Conservation (phyloP, 2,113 vertebrate genomes). For the Pachyramphus minor region DNA sequence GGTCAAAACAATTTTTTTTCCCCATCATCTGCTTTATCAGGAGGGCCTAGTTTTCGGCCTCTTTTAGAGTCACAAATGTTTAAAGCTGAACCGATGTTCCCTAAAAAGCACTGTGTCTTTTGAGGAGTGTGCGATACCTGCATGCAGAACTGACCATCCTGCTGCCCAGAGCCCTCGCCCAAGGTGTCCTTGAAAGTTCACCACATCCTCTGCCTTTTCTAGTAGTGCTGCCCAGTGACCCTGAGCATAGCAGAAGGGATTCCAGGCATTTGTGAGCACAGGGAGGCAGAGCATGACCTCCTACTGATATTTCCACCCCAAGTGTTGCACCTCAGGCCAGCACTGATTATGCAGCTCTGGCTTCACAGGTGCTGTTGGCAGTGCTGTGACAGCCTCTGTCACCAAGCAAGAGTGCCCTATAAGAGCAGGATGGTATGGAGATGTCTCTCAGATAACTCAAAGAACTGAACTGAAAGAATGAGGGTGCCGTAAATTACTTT, state of each 20-base stretch:
- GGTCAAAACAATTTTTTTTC: background rate
- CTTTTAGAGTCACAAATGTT: background rate
- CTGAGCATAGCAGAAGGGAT: background rate
- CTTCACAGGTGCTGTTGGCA: background rate
- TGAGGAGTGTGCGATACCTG: fast-evolving
- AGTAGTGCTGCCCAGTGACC: background rate
- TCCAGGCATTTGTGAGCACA: fast-evolving
- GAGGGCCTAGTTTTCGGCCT: background rate
- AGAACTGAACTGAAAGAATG: too few species aligned
- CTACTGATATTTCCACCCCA: background rate
- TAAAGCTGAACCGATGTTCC: background rate
- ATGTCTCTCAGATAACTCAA: background rate
- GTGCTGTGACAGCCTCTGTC: background rate
- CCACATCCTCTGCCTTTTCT: background rate
- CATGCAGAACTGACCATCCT: background rate
- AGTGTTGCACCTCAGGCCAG: background rate
- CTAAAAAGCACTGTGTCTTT: background rate
- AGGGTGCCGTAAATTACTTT: background rate
- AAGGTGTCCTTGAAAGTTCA: background rate
- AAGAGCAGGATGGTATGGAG: background rate
- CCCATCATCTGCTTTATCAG: background rate
- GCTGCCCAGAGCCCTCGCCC: background rate
- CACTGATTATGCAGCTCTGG: background rate
- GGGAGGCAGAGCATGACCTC: background rate
- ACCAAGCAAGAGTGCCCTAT: background rate